Percentiles rank a stretch among this genome's conserved stretches.
These are phyloP conservation scores for Cinara cedri DNA, from an alignment of 2,888 invertebrate genomes.

Conservation along the genomic window DNA sequence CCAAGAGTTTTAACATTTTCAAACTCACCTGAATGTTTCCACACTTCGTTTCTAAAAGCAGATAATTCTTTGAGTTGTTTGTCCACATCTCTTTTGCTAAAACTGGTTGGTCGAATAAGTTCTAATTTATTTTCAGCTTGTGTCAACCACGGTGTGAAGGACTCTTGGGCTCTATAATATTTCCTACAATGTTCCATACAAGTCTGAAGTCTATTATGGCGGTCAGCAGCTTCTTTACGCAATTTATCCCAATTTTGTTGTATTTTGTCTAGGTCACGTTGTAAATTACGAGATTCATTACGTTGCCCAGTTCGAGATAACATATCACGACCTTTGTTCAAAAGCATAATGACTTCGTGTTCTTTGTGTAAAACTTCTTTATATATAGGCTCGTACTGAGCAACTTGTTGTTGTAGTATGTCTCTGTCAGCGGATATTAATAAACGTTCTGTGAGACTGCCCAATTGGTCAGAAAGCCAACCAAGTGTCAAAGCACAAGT, in stretches of 20 bases:
- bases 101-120: slow-evolving; percentile 76
- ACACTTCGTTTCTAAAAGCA: slow-evolving; percentile 87
- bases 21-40: slow-evolving; percentile 92
- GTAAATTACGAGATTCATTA: slow-evolving; percentile 70
- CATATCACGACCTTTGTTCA: slow-evolving; percentile 86
- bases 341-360: slow-evolving; percentile 90
- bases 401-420: slow-evolving; percentile 83
- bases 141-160: slow-evolving; percentile 86
- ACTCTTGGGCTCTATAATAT: slow-evolving; percentile 83
- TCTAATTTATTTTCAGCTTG: slow-evolving; percentile 85
- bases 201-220: slow-evolving; percentile 84
- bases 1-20: slow-evolving; percentile 86
- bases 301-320: slow-evolving; percentile 66
- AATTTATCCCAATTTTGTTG: slow-evolving; percentile 91
- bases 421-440: slow-evolving; percentile 85
- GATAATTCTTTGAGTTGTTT: slow-evolving; percentile 87
- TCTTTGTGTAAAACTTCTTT: slow-evolving; percentile 86
- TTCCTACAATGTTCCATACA: slow-evolving; percentile 92
- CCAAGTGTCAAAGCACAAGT: slow-evolving; percentile 86
- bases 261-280: slow-evolving; percentile 84
- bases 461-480: slow-evolving; percentile 84
- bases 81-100: slow-evolving; percentile 85
- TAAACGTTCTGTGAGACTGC: slow-evolving; percentile 76
- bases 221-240: slow-evolving; percentile 83
- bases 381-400: slow-evolving; percentile 87